Base-by-base conservation (phyloP, 2,113 vertebrate species). In the Epinephelus cyanopodus region DNA sequence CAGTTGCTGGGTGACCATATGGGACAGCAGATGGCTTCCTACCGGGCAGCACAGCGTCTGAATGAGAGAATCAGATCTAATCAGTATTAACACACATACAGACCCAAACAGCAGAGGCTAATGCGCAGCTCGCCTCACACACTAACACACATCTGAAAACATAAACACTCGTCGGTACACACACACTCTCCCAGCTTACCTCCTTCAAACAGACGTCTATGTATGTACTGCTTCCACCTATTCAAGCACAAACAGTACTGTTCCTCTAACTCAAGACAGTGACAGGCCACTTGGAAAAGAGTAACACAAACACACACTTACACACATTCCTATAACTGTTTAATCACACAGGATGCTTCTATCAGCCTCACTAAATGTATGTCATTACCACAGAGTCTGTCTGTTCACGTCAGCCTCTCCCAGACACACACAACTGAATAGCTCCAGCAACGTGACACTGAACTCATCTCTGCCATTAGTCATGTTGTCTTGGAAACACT, bases 1-100 rank as follows among this genome's bases (percentile, higher is more conserved):
- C 48, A 63, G 86, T 72, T 74, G 67, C 74, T 60, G 50, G 76
- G 74, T 81, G 83, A 86, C 79, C 93, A 93, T 94, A 94, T 91
- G 90, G 90, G 74, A 75, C 48, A 50, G 76, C 93, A 94, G 93
- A 94, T 95, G 92, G 93, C 85, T 74, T 86, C 70, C 73, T 83
- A 87, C 74, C 37, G n/a, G 83, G 66, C 77, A 70, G 65, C 58
- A 27, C 66, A 17, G 48, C 29, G 4, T 85, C 82, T 90, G 89
- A 90, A 89, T 76, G 69, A 89, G 73, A 61, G 79, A 79, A 74
- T 84, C 81, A 54, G 58, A 82, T 88, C 75, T 91, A 83, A 91
- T 93, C 90, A 83, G 92, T 77, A 75, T 92, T 87, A 90, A 87
- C 87, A 76, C 88, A 83, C 79, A 79, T 19, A 74, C 42, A 81